These are phyloP conservation scores for Mimas tiliae DNA, from an alignment of 2,888 invertebrate species.

Conservation along the genomic window DNA sequence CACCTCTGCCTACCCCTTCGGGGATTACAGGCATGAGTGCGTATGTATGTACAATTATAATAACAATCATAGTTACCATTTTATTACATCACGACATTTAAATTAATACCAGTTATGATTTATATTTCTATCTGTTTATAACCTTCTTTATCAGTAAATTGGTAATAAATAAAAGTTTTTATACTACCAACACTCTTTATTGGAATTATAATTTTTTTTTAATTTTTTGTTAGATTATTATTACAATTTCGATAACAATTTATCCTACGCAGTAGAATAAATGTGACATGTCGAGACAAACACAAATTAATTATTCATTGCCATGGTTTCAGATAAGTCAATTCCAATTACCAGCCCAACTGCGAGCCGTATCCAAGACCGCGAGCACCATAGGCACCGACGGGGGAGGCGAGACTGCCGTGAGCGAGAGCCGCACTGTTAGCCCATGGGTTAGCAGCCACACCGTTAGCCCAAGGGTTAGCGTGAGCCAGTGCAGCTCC, in stretches of 20 bases:
- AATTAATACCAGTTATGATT: no score
- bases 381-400: slow-evolving; percentile 13
- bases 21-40: no score
- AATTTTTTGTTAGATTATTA: slow-evolving; percentile 21
- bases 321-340: neutral
- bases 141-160: neutral
- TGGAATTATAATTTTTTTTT: neutral
- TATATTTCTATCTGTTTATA: no score
- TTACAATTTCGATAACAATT: slow-evolving; percentile 42
- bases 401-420: slow-evolving; percentile 1
- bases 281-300: neutral
- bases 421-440: slow-evolving; percentile 32
- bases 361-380: slow-evolving; percentile 35
- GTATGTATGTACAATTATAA: no score
- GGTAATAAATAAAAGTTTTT: neutral
- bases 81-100: no score
- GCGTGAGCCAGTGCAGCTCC: slow-evolving; percentile 3
- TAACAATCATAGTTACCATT: no score
- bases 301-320: slow-evolving; percentile 1
- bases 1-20: no score
- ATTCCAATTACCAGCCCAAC: slow-evolving; percentile 31
- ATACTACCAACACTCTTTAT: neutral
- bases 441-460: slow-evolving; percentile 32
- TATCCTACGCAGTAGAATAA: slow-evolving; percentile 16
- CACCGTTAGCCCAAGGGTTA: slow-evolving; percentile 31